Base-by-base conservation (phyloP, 30 jellyfish, hydroid and myxozoan species). In the Aurelia coerulea region DNA sequence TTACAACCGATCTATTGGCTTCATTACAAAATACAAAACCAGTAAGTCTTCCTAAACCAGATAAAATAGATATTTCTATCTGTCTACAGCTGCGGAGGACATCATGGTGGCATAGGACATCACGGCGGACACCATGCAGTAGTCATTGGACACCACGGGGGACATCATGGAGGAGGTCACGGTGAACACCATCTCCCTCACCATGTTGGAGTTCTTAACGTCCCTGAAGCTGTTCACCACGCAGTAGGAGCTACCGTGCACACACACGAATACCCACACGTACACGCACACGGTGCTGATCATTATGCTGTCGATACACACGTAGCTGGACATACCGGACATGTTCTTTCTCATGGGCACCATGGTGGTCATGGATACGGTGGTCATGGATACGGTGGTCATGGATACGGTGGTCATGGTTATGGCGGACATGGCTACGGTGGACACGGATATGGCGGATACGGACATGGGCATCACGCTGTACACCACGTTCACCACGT, bases 281-380 rank as follows among this genome's bases (percentile, higher is more conserved):
- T 79, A 41, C 58, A 19, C 60, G 73, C 89, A 42, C 89, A 79
- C 42, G 81, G 89, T 2, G 74, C 89, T 15, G 89, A 79, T 53
- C 89, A 79, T 15, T 79, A 79, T 46, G 89, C 89, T 10, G 89
- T 79, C 9, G 89, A 79, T 53, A 79, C 89, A n/a, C 89, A 79
- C 42, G 89, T 65, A 29, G 73, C 87, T 9, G 84, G 78, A 11
- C 93, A 84, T 69, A 84, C 88, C 14, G 93, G 84, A 50, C 83
- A 84, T 51, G 86, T 73, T 54, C 80, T 78, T 56, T 8, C 56
- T 60, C 77, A 52, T 50, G 91, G 85, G 3, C 77, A 52, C 78
- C 68, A 81, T 50, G 90, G 80, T 31, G 80, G 89, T 1, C 35
- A 39, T 78, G 88, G 90, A 17, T 51, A 51, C 33, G 90, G 90